A percentile compares a stretch with the other conserved stretches of the same genome.
Evolutionary conservation across 2,113 vertebrate species (phyloP).

Genomic region (Capricornis sumatraensis): DNA sequence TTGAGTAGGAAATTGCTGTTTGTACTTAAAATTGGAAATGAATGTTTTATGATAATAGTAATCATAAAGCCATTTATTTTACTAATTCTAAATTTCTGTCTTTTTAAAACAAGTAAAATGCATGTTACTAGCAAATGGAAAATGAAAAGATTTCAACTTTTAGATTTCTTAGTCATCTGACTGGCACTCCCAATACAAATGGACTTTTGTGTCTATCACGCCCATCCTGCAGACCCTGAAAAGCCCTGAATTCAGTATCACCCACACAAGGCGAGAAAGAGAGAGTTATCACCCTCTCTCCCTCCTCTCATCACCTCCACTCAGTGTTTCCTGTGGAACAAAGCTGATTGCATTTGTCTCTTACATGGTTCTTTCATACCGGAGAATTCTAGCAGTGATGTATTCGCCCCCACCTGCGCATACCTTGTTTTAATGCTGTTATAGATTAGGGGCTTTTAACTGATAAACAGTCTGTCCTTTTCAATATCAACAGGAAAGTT

Average conservation of each 20-base stretch:
- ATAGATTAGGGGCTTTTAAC: neutral
- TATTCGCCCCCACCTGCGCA: neutral
- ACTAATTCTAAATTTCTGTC: slow-evolving; percentile 21
- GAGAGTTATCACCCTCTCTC: neutral
- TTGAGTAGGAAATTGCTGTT: slow-evolving; percentile 43
- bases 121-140: neutral
- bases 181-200: neutral
- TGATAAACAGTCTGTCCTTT: neutral
- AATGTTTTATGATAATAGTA: neutral
- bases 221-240: neutral
- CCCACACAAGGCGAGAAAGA: fast-evolving
- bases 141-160: slow-evolving; percentile 11
- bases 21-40: slow-evolving; percentile 8
- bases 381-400: neutral
- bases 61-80: neutral
- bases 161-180: neutral
- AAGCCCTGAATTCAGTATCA: neutral
- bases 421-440: neutral
- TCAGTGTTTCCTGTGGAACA: neutral
- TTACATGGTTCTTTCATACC: neutral
- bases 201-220: neutral
- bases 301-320: neutral
- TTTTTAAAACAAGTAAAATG: neutral
- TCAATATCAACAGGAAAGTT: neutral
- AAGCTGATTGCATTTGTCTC: neutral